Evolutionary conservation across 2,888 invertebrate species (phyloP).

Genomic region (Caenorhabditis afra): DNA sequence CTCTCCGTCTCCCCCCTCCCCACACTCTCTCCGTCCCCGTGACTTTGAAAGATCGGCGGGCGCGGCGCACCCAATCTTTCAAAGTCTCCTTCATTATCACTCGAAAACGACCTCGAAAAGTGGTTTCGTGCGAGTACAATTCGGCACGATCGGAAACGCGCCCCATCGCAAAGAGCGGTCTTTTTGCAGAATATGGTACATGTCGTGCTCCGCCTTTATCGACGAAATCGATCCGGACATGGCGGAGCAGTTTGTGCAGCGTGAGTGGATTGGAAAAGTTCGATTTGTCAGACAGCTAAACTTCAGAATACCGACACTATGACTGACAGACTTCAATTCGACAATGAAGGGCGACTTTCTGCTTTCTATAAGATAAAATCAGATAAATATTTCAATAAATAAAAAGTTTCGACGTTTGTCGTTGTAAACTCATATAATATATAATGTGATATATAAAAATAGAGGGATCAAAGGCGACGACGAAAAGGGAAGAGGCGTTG

Average conservation of each 20-base stretch:
- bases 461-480: slow-evolving; percentile 10
- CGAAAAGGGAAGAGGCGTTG: neutral
- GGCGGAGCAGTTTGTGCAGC: slow-evolving; percentile 28
- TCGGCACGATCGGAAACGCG: neutral
- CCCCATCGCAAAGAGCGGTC: neutral
- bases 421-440: neutral
- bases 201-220: slow-evolving; percentile 36
- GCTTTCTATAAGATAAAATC: neutral
- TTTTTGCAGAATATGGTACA: slow-evolving; percentile 49
- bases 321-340: slow-evolving; percentile 19
- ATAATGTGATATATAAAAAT: no score
- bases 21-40: slow-evolving; percentile 14
- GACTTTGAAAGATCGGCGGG: slow-evolving; percentile 51
- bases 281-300: no score
- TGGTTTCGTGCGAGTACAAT: neutral
- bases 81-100: slow-evolving; percentile 46
- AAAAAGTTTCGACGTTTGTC: neutral
- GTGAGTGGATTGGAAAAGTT: slow-evolving; percentile 8
- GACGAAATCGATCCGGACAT: slow-evolving; percentile 42
- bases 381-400: slow-evolving; percentile 6
- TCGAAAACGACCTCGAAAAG: slow-evolving; percentile 35
- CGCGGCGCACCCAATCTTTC: slow-evolving; percentile 45
- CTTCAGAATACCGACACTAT: slow-evolving; percentile 23
- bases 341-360: slow-evolving; percentile 27
- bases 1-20: slow-evolving; percentile 6